Conservation (phyloP, 2,888 invertebrate species). For the Drosophila basisetae region DNA sequence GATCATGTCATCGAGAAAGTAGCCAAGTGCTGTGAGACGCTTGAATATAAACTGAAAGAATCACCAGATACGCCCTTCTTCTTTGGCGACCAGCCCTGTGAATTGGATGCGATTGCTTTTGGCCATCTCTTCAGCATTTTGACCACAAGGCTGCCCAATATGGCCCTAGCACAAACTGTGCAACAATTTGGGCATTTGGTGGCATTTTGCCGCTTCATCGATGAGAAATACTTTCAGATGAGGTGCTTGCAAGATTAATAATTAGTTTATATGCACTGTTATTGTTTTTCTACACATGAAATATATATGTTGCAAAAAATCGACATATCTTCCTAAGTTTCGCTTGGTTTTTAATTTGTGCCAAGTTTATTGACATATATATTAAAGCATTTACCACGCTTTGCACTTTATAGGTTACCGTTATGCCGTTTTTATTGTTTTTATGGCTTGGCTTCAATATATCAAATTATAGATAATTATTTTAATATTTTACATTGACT, state of each 20-base stretch:
- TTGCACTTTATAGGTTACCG: conserved; percentile 6
- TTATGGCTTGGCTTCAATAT: conserved; percentile 5
- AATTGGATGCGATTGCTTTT: conserved; percentile 97
- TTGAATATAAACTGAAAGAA: conserved; percentile 93
- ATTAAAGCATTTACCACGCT: conserved; percentile 1
- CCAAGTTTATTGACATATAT: conserved; percentile 12
- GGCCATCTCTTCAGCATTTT: conserved; percentile 98
- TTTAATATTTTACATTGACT: conserved; percentile 9
- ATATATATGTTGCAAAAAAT: conserved; percentile 16
- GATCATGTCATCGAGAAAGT: conserved; percentile 92
- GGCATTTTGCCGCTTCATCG: conserved; percentile 93
- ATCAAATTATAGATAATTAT: not conserved
- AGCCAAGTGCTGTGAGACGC: conserved; percentile 92
- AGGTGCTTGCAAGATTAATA: conserved; percentile 49
- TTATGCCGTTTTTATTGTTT: not conserved
- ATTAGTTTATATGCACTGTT: conserved; percentile 2
- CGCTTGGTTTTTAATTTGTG: conserved; percentile 11
- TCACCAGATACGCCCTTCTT: conserved; percentile 89
- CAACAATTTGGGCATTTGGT: conserved; percentile 91
- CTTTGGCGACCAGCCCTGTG: conserved; percentile 94
- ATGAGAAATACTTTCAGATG: conserved; percentile 90
- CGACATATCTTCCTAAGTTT: conserved; percentile 17
- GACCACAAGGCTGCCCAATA: conserved; percentile 94
- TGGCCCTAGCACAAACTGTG: conserved; percentile 92
- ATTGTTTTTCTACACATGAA: conserved; percentile 15